A percentile compares a stretch with the other conserved stretches of the same genome.
These are phyloP conservation scores for Parauchenoglanis ngamensis DNA, from an alignment of 2,797 vertebrate species.

Conservation along the genomic window DNA sequence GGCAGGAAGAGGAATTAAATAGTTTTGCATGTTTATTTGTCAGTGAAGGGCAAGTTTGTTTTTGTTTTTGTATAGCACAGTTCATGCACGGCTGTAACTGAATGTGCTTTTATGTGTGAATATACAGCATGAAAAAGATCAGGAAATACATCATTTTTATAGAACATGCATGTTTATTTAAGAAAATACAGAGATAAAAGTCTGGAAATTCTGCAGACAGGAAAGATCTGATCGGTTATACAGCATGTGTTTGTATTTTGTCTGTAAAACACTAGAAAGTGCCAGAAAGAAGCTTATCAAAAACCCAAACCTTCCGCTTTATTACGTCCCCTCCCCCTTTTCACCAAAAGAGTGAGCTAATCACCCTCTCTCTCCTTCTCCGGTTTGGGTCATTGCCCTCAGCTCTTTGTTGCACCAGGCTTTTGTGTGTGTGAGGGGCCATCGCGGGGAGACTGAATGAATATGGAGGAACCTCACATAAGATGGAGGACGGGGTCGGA, in stretches of 20 bases:
- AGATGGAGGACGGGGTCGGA: conserved; percentile 23
- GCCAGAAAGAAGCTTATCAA: conserved; percentile 34
- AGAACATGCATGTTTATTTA: not conserved
- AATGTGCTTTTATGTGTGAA: not conserved
- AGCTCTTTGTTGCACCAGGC: conserved; percentile 56
- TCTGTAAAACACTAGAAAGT: not conserved
- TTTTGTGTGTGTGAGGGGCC: conserved; percentile 57
- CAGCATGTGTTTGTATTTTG: not conserved
- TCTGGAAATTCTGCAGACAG: not conserved
- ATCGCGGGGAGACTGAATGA: conserved; percentile 42
- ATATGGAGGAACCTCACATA: conserved; percentile 20
- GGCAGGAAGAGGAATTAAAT: conserved; percentile 11
- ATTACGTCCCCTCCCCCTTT: conserved; percentile 22
- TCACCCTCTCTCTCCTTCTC: conserved; percentile 28
- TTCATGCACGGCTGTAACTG: not conserved
- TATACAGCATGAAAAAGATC: not conserved
- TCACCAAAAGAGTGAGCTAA: conserved; percentile 33
- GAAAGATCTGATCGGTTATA: not conserved
- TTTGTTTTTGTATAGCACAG: not conserved
- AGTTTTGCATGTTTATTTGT: not conserved
- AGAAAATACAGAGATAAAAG: not conserved
- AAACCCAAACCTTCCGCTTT: conserved; percentile 21
- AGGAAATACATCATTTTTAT: not conserved
- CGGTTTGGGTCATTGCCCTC: conserved; percentile 52
- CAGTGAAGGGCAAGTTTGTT: not conserved